Evolutionary conservation across 2,797 vertebrate species (phyloP).

Genomic region (Semaprochilodus insignis): DNA sequence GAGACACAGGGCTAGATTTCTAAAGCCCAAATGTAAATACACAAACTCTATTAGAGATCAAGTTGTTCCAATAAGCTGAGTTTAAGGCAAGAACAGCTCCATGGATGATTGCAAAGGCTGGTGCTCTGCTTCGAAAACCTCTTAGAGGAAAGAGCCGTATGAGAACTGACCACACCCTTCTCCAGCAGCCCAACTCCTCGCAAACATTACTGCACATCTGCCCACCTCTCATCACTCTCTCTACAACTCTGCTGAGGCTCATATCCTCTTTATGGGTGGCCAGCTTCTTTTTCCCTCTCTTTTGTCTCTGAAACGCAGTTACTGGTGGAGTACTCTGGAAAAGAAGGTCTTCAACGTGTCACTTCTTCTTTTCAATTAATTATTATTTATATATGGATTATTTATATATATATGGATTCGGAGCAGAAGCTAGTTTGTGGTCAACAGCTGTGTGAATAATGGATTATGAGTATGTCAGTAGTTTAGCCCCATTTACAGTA

Average conservation of each 20-base stretch:
- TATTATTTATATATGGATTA: too few species aligned
- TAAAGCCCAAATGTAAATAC: background rate
- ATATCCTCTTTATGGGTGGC: conserved; percentile 60
- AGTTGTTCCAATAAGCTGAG: background rate
- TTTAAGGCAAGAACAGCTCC: background rate
- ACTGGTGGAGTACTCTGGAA: too few species aligned
- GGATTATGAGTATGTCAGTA: too few species aligned
- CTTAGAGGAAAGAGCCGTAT: conserved; percentile 22
- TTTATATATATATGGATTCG: background rate
- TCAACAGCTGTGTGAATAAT: background rate
- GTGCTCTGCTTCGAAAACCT: conserved; percentile 35
- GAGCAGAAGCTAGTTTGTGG: background rate
- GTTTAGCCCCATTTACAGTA: too few species aligned
- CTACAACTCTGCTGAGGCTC: conserved; percentile 69
- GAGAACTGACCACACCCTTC: conserved; percentile 6
- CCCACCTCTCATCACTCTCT: conserved; percentile 54
- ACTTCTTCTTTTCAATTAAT: background rate
- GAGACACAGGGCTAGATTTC: background rate
- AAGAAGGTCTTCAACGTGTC: background rate
- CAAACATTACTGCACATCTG: conserved; percentile 10
- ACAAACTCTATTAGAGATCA: background rate
- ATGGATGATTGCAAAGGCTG: background rate
- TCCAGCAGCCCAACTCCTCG: conserved; percentile 24
- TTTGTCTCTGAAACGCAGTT: background rate
- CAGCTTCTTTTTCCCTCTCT: conserved; percentile 12